These are phyloP conservation scores for Thysanoteuthis rhombus DNA, from an alignment of 2,888 invertebrate genomes.

Conservation along the genomic window DNA sequence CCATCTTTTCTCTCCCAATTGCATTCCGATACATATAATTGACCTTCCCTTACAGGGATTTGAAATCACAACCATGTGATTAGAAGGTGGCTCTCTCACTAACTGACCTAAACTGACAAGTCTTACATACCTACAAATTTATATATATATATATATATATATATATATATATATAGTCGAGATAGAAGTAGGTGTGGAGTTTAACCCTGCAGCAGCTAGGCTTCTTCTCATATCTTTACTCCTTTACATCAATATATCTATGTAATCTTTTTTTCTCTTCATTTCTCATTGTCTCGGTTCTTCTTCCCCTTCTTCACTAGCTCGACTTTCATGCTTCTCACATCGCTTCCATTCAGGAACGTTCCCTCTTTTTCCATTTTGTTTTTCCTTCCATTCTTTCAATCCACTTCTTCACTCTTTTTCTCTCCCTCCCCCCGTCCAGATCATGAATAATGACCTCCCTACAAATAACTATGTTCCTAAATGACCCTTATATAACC, in stretches of 20 bases:
- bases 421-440: not conserved
- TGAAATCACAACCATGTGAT: too few relatives aligned
- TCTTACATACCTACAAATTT: too few relatives aligned
- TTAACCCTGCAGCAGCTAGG: too few relatives aligned
- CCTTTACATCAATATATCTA: not conserved
- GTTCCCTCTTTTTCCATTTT: not conserved
- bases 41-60: too few relatives aligned
- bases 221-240: not conserved
- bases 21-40: too few relatives aligned
- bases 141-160: too few relatives aligned
- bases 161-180: too few relatives aligned
- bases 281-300: not conserved
- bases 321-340: not conserved
- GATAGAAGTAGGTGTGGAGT: too few relatives aligned
- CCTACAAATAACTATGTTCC: not conserved
- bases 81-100: too few relatives aligned
- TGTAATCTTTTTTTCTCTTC: not conserved
- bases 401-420: not conserved
- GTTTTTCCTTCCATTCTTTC: not conserved
- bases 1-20: too few relatives aligned
- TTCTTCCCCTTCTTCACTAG: not conserved
- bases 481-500: not conserved
- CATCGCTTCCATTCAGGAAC: not conserved
- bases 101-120: too few relatives aligned
- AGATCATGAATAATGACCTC: not conserved